Conservation (phyloP, 2,888 invertebrate species). For the Myopa tessellatipennis region DNA sequence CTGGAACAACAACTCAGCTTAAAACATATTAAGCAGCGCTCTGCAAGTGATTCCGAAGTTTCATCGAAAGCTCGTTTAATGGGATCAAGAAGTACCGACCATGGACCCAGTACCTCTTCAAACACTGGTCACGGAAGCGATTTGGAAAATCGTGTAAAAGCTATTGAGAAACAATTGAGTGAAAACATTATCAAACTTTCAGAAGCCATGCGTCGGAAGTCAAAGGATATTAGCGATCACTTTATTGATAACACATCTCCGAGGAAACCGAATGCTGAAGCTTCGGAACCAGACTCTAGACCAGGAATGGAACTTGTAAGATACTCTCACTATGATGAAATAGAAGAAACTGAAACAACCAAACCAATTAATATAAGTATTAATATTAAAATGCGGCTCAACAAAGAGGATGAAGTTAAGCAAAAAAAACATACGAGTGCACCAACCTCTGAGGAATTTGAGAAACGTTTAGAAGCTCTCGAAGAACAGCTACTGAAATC, state of each 20-base stretch:
- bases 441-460: conserved; percentile 54
- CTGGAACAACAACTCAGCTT: conserved; percentile 62
- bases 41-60: conserved; percentile 67
- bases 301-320: conserved; percentile 61
- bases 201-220: conserved; percentile 53
- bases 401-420: conserved; percentile 51
- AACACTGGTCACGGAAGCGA: conserved; percentile 28
- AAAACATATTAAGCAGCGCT: conserved; percentile 64
- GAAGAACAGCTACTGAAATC: conserved; percentile 53
- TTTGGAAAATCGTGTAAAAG: conserved; percentile 60
- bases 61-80: conserved; percentile 54
- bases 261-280: conserved; percentile 49
- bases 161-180: conserved; percentile 61
- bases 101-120: conserved; percentile 52
- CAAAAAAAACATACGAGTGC: conserved; percentile 44
- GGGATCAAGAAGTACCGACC: conserved; percentile 39
- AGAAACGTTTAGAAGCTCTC: conserved; percentile 56
- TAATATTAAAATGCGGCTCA: conserved; percentile 62
- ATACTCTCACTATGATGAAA: conserved; percentile 57
- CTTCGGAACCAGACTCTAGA: conserved; percentile 43
- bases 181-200: conserved; percentile 58
- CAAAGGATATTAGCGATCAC: conserved; percentile 42
- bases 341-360: conserved; percentile 54
- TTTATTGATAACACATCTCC: conserved; percentile 40
- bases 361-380: conserved; percentile 64